Base-by-base conservation (phyloP, 2,797 vertebrate genomes). In the Sphenodon punctatus region DNA sequence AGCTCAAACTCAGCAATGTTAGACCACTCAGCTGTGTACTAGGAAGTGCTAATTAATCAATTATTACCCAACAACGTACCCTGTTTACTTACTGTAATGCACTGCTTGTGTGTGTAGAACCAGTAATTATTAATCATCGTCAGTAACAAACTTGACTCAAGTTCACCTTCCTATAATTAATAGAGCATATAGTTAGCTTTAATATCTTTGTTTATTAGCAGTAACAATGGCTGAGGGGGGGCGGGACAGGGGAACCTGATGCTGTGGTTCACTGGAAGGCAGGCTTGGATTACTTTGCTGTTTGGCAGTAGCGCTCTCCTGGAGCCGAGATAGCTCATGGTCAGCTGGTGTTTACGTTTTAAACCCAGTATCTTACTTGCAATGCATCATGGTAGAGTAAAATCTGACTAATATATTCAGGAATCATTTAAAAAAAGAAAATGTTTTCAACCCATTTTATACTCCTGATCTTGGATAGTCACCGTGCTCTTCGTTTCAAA, bases 1-100 rank as follows among this genome's bases (percentile, higher is more conserved):
- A 88, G 89, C 87, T 94, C 94, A 91, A 90, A 92, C 88, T 93
- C 88, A 75, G 91, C 92, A 91, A 80, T 89, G 78, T 86, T 85
- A 87, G 90, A 84, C 80, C 92, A 90, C 1, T 81, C 89, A 93
- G 93, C 89, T 94, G 67, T 89, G 82, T 39, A 81, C 74, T 79
- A 88, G 76, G 82, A 94, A 90, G 73, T 80, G 84, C 90, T 94
- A 95, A 95, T 95, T 94, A 95, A 95, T 96, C 94, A 93, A 51
- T 95, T 92, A 90, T 89, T 92, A 46, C 66, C 82, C 91, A 86
- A 51, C 78, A 87, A 84, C 9, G 38, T 80, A 78, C 68, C 88
- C 80, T 81, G 81, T 88, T 95, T 95, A 90, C 92, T 94, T 93
- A 93, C 93, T 91, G 78, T 77, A 88, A 74, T 90, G 87, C 75